Evolutionary conservation across 2,797 vertebrate species (phyloP), one percentile per base, ranked within the genome.

Genomic region (Phataginus tricuspis): DNA sequence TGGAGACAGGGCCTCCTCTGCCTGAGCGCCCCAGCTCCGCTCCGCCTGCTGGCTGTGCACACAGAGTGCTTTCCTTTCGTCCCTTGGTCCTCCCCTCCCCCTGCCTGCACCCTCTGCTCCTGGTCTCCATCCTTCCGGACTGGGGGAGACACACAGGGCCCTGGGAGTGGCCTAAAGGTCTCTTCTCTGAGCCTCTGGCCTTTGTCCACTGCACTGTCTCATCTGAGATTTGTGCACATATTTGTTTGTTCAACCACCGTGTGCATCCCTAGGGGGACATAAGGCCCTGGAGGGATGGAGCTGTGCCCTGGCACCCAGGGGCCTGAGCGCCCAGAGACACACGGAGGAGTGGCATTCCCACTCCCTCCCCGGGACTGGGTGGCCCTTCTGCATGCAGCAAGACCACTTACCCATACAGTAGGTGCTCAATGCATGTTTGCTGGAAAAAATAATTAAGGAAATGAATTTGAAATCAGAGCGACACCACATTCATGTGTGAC

Each of bases 341-440:
- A 0, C 1, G 0, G 49, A 27, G 16, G 25, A 29, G 45, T 8
- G 2, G 23, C 57, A 6, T 7, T 1, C 4, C 34, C 2, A 0
- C 21, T 14, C 11, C 15, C 18, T 1, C 5, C 90, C 66, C 19
- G 21, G 45, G 42, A 27, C 21, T 1, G 2, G 0, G 13, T 1
- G 1, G 27, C 5, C 21, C 51, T 31, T 0, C 0, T 0, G 27
- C 12, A 25, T 16, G 23, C 77, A 74, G 66, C 66, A 27, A 9
- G 57, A 23, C 57, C 6, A 4, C 0, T 2, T 13, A 10, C 37
- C 2, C 37, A 45, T 0, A 23, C 27, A 21, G 49, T 19, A 3
- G 64, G 42, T 15, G 42, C 69, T 83, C 57, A 15, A 10, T 15
- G 0, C 5, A 12, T 0, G 4, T 13, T 37, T 37, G 55, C 69